Evolutionary conservation across 1,140 invertebrate species (phyloP).

Genomic region (Drosophila tsacasi): DNA sequence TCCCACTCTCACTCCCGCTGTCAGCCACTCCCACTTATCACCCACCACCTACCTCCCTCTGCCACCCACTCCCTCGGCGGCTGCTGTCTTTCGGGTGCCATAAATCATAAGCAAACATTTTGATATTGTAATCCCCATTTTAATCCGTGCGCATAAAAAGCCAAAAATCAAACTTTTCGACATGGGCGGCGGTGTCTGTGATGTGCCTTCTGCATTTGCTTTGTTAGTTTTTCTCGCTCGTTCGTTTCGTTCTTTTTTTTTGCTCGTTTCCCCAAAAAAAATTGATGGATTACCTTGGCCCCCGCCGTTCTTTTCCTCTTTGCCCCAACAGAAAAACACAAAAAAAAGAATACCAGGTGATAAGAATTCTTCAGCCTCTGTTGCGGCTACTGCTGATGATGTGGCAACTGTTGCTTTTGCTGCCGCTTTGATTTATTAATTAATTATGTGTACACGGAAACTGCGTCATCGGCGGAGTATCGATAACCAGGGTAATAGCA

Average conservation of each 20-base stretch:
- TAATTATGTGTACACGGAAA: constrained; percentile 76
- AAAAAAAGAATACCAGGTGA: constrained; percentile 39
- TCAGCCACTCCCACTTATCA: constrained; percentile 40
- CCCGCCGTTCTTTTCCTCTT: constrained; percentile 2
- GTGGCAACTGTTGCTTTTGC: constrained; percentile 60
- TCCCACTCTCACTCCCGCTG: constrained; percentile 36
- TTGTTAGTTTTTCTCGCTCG: constrained; percentile 60
- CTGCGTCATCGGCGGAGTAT: constrained; percentile 68
- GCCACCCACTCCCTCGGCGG: constrained; percentile 33
- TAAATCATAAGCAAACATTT: constrained; percentile 85
- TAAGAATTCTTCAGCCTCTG: constrained; percentile 53
- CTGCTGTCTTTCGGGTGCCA: constrained; percentile 70
- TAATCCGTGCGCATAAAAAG: constrained; percentile 84
- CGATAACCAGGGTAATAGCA: constrained; percentile 67
- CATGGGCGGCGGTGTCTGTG: constrained; percentile 80
- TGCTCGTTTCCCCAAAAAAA: constrained; percentile 57
- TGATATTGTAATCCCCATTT: constrained; percentile 85
- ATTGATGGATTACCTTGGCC: constrained; percentile 82
- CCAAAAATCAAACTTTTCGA: constrained; percentile 85
- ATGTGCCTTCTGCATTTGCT: constrained; percentile 70
- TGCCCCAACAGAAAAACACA: neutral
- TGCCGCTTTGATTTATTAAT: constrained; percentile 79
- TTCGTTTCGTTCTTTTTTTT: constrained; percentile 46
- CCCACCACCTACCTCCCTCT: constrained; percentile 3
- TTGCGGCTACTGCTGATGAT: constrained; percentile 46